A percentile compares a stretch with the other conserved stretches of the same genome.
phyloP scores from a whole-genome alignment of 2,113 vertebrate genomes.

The Anthoscopus minutus region DNA sequence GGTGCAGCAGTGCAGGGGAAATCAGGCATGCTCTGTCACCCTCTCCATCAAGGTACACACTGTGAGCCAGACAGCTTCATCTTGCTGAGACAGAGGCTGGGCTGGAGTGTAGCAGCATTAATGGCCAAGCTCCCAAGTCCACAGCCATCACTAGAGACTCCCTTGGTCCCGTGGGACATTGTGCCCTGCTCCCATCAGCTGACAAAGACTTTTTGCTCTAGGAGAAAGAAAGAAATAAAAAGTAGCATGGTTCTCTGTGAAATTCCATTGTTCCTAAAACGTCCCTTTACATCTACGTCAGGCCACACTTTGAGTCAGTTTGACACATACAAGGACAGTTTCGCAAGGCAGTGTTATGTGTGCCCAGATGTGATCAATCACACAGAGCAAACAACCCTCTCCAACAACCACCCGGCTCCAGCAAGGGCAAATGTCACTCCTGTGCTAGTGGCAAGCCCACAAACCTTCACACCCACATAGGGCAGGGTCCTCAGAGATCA shows the following conservation, averaged over 20 bases:
- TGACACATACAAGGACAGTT: background rate
- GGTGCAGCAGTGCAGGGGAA: background rate
- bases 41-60: background rate
- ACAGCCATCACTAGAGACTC: background rate
- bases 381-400: constrained; percentile 11
- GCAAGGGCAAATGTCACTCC: background rate
- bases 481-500: background rate
- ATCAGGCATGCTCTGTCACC: background rate
- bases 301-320: background rate
- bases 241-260: background rate
- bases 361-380: constrained; percentile 26
- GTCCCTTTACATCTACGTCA: background rate
- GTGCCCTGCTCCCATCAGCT: background rate
- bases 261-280: background rate
- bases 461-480: background rate
- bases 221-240: background rate
- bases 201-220: background rate
- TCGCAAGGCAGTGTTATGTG: background rate
- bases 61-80: background rate
- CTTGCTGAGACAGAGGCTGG: background rate
- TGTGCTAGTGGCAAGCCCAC: background rate
- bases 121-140: background rate
- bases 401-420: background rate
- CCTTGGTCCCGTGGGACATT: fast-evolving
- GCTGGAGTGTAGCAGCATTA: background rate